Base-by-base conservation (phyloP, 2,113 vertebrate species). In the Ictidomys tridecemlineatus region DNA sequence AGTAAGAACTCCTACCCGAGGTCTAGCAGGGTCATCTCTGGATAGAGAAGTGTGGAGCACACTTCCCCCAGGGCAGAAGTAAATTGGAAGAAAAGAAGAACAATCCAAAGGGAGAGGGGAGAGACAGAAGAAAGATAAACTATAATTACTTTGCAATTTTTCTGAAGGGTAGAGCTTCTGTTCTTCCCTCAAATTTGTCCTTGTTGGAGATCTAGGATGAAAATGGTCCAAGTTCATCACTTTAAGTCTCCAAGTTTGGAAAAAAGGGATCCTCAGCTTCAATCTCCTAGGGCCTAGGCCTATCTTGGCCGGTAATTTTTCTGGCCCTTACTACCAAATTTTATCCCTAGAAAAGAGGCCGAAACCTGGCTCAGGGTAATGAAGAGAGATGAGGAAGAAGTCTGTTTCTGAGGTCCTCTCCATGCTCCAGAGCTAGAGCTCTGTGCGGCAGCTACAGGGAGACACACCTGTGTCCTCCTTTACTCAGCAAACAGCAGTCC, bases 381-480 rank as follows among this genome's bases (percentile, higher is more conserved):
- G 61, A 24, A 58, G 39, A 34, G 4, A 39, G 34, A 37, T 1
- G 5, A 42, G 13, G 30, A 9, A 67, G 67, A 45, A 17, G 69
- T 18, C 24, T n/a, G 0, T 34, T 77, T 77, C 45, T 6, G 0
- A 5, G 53, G 26, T 37, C 42, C n/a, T 9, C 10, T 10, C 1
- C 1, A 0, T 2, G 2, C 20, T 39, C 61, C 17, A 5, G 39
- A 17, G 26, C 30, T 39, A 11, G 4, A 34, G 22, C 5, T 86
- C 45, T 48, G 37, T 10, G 10, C 12, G 2, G 42, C 45, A 61
- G 18, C 32, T 63, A 4, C 7, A 12, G 70, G 70, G 67, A 84
- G 73, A 42, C 84, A 34, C 28, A 7, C 2, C 20, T 13, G 30
- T n/a, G 63, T 51, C 11, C n/a, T 16, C 13, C 26, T 69, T 80